These are phyloP conservation scores for Brachyptera risi DNA, from an alignment of 2,888 invertebrate species.

Conservation along the genomic window DNA sequence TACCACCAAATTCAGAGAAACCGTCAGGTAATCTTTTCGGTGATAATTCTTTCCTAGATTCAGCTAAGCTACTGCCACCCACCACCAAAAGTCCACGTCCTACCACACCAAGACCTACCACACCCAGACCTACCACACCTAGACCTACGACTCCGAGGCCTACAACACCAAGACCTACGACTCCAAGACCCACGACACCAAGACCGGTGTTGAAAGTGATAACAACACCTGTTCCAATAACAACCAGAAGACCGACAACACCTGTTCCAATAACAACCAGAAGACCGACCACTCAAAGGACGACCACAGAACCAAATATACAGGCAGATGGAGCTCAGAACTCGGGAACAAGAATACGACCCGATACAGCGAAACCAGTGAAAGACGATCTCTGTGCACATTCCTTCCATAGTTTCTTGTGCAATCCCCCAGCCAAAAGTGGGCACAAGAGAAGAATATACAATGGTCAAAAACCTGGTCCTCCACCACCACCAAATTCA, in stretches of 20 bases:
- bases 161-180: constrained; percentile 17
- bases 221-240: constrained; percentile 29
- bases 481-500: too few species aligned
- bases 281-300: constrained; percentile 29
- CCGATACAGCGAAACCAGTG: too few species aligned
- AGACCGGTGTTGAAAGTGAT: too few species aligned
- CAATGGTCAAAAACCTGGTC: constrained; percentile 36
- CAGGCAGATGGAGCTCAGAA: neutral
- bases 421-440: constrained; percentile 35
- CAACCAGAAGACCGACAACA: constrained; percentile 5
- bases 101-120: constrained; percentile 18
- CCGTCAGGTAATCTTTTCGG: neutral
- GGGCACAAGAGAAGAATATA: constrained; percentile 38
- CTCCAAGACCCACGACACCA: constrained; percentile 27
- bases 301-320: neutral
- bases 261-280: neutral
- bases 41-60: neutral
- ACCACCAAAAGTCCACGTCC: constrained; percentile 25
- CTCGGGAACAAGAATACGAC: neutral
- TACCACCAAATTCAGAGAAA: neutral
- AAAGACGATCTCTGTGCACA: constrained; percentile 28
- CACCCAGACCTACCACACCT: constrained; percentile 26
- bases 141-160: constrained; percentile 24
- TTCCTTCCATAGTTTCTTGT: constrained; percentile 29
- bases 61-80: constrained; percentile 12